Evolutionary conservation across 2,888 invertebrate species (phyloP).

Genomic region (Mantis religiosa): DNA sequence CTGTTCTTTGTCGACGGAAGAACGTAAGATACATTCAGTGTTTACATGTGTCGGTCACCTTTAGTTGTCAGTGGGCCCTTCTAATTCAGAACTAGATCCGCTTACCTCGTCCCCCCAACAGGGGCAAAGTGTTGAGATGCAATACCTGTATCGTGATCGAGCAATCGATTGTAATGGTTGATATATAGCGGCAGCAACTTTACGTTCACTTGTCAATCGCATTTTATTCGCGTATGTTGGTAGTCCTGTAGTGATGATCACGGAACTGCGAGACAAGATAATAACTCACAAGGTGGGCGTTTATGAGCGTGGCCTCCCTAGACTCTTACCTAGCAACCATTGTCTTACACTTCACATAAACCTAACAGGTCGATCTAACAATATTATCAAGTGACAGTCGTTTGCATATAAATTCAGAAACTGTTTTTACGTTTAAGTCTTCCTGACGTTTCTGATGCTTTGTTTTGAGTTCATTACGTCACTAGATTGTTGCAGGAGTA

Average conservation of each 20-base stretch:
- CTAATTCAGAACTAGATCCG: no score
- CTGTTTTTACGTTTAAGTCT: no score
- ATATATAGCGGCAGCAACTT: neutral
- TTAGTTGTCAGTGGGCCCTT: no score
- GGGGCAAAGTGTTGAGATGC: neutral
- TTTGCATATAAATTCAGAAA: no score
- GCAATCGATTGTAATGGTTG: neutral
- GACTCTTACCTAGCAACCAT: neutral
- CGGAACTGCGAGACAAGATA: neutral
- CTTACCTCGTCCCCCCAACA: neutral
- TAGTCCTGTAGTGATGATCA: neutral
- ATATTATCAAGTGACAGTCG: neutral
- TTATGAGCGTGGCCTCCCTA: neutral
- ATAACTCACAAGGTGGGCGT: neutral
- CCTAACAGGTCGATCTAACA: neutral
- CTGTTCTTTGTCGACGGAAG: no score
- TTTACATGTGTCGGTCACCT: no score
- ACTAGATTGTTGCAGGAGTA: no score
- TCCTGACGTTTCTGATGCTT: no score
- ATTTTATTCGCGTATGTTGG: neutral
- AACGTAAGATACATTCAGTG: no score
- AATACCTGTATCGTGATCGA: neutral
- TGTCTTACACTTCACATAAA: neutral
- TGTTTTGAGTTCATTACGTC: no score
- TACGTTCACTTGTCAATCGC: neutral